Evolutionary conservation across 1,140 invertebrate species (phyloP).

Genomic region (Oscheius sp.): DNA sequence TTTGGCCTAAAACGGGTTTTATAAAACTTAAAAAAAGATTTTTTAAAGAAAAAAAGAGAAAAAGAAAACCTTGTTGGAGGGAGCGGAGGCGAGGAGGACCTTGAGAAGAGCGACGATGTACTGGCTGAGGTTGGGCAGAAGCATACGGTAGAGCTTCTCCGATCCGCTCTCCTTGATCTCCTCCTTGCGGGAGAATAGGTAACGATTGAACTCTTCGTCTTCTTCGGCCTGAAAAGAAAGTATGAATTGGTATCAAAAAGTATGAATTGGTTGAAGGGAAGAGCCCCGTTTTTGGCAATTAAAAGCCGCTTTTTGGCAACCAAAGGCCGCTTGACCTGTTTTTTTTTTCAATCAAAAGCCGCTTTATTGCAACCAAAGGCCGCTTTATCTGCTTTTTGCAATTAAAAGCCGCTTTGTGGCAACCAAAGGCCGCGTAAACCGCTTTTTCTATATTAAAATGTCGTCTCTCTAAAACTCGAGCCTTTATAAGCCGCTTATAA

Average conservation of each 20-base stretch:
- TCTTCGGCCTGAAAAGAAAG: conserved; percentile 49
- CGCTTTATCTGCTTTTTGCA: too few relatives aligned
- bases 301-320: too few relatives aligned
- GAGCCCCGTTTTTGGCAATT: too few relatives aligned
- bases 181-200: conserved; percentile 55
- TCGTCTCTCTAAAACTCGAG: background rate
- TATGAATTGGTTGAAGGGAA: too few relatives aligned
- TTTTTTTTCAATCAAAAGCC: too few relatives aligned
- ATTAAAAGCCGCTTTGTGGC: too few relatives aligned
- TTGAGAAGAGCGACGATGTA: conserved; percentile 70
- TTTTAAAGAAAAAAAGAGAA: conserved; percentile 26
- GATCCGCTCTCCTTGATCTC: conserved; percentile 44
- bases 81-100: conserved; percentile 91
- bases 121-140: conserved; percentile 53
- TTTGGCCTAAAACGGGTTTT: conserved; percentile 70
- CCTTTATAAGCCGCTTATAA: too few relatives aligned
- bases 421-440: too few relatives aligned
- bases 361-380: too few relatives aligned
- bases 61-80: conserved; percentile 76
- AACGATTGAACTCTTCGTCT: conserved; percentile 48
- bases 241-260: too few relatives aligned
- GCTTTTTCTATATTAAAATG: background rate
- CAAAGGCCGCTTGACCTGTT: too few relatives aligned
- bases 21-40: conserved; percentile 25
- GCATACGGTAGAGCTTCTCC: conserved; percentile 46